These are phyloP conservation scores for Saxidomus purpurata DNA, from an alignment of 1,140 invertebrate genomes.

Conservation along the genomic window DNA sequence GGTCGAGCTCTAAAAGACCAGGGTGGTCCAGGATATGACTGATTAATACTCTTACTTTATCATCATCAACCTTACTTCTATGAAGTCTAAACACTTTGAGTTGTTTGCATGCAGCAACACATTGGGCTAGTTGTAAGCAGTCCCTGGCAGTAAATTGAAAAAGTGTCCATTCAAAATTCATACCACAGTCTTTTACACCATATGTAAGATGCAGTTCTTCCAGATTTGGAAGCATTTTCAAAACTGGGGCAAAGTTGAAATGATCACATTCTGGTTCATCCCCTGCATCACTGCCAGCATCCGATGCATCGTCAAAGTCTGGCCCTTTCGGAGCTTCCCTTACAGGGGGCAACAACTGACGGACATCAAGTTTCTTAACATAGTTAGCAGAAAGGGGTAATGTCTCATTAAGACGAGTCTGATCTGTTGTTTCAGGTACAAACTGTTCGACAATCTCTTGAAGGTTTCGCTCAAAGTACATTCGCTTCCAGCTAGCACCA, in stretches of 20 bases:
- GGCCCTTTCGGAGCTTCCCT: slow-evolving; percentile 83
- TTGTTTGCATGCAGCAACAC: slow-evolving; percentile 82
- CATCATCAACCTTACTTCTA: slow-evolving; percentile 84
- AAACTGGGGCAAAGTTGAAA: slow-evolving; percentile 85
- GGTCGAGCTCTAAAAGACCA: slow-evolving; percentile 82
- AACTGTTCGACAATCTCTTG: slow-evolving; percentile 86
- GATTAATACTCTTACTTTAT: slow-evolving; percentile 85
- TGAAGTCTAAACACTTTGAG: slow-evolving; percentile 83
- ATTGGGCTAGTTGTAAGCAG: slow-evolving; percentile 85
- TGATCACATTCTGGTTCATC: slow-evolving; percentile 86
- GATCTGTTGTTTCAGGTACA: slow-evolving; percentile 85
- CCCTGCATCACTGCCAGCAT: slow-evolving; percentile 83
- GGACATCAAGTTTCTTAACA: slow-evolving; percentile 83
- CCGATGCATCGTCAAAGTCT: slow-evolving; percentile 84
- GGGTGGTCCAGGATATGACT: slow-evolving; percentile 86
- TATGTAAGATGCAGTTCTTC: slow-evolving; percentile 85
- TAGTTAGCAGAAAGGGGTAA: slow-evolving; percentile 83
- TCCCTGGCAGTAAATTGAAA: slow-evolving; percentile 86
- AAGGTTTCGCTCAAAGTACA: slow-evolving; percentile 87
- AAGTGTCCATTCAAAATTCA: slow-evolving; percentile 87
- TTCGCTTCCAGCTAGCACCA: slow-evolving; percentile 85
- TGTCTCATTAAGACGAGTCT: slow-evolving; percentile 82
- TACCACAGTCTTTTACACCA: slow-evolving; percentile 86
- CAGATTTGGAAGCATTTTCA: slow-evolving; percentile 82
- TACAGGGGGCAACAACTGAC: slow-evolving; percentile 86